Evolutionary conservation across 2,888 invertebrate species (phyloP), one percentile per base, ranked within the genome.

Genomic region (Papilio demoleus): DNA sequence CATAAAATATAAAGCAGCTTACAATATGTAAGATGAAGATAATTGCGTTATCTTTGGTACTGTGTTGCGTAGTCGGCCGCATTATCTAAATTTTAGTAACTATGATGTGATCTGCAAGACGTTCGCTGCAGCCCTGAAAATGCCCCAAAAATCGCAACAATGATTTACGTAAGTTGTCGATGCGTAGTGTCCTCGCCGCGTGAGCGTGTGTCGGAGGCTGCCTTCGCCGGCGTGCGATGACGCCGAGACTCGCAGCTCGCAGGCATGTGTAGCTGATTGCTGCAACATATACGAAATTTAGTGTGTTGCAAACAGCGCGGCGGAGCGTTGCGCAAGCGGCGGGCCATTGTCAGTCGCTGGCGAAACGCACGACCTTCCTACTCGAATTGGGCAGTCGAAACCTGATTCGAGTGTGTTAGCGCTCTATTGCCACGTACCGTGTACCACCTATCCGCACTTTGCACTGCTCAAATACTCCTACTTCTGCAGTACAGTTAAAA

Each of bases 231-330:
- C 65, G 19, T 50, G 56, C 22, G 45, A 38, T 36, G 34, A 60
- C 36, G 56, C n/a, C 11, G 45, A 45, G 38, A 40, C 22, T 27
- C 71, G 60, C 70, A 61, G 50, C 65, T 53, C 69, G 70, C 71
- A 68, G 72, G 74, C 74, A 76, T 81, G 80, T 79, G 81, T 45
- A 12, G 22, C 22, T 12, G 45, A 79, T 87, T 88, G 90, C 85
- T 77, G 86, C 85, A 88, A 88, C 80, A 88, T 89, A 89, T 89
- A 88, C 90, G 88, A 90, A 91, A 90, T 89, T 89, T 88, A 88
- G 80, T 85, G 84, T 89, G 90, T 90, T 88, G 90, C 89, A 90
- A 90, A 87, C 88, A 22, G 19, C 45, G 45, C 11, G 45, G 45
- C 45, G 45, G 19, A 11, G 76, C 73, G 81, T 91, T 90, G 86